Evolutionary conservation across 2,888 invertebrate genomes (phyloP), one percentile per base, ranked within the genome.

Genomic region (Perizoma flavofasciatum): DNA sequence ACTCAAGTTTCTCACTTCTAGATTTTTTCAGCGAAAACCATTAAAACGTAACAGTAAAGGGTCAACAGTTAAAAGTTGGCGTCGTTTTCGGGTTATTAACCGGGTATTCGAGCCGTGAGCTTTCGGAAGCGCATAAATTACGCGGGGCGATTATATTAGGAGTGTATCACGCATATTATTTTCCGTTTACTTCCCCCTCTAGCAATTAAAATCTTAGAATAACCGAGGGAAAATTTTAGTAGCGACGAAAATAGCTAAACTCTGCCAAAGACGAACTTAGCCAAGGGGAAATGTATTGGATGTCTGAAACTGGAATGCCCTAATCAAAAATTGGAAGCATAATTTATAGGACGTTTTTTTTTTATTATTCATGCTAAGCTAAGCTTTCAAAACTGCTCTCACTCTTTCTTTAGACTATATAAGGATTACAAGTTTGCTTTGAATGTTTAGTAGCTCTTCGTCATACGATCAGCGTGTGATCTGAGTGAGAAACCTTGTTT

Each of bases 81-180:
- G 72, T 71, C 79, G 85, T 84, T 83, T 82, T 82, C 76, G 82
- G 78, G 82, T 83, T 85, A 85, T 86, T 85, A 83, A 82, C 57
- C 54, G 54, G 48, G 48, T 54, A 55, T 60, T 60, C 51, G 63
- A 59, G 57, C 60, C 59, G 68, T 78, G 77, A 72, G 68, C 73
- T 70, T 77, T 77, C 75, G 73, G 69, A 74, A 79, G 72, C 73
- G 82, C 82, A 84, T 85, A 85, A 81, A 84, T 86, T 83, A 82
- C 78, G 77, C 65, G 73, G 74, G 69, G 66, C 78, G 82, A 86
- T 87, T 84, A 78, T 75, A 81, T 81, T 75, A 66, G 66, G 67
- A 70, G 58, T 66, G 59, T 71, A 71, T 75, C 73, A 60, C 57
- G 59, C 68, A 69, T 73, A 59, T 61, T 63, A 61, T 58, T 58